Percentiles rank a stretch among this genome's conserved stretches.
These are phyloP conservation scores for Glossosoma conforme DNA, from an alignment of 1,140 invertebrate genomes.

Conservation along the genomic window DNA sequence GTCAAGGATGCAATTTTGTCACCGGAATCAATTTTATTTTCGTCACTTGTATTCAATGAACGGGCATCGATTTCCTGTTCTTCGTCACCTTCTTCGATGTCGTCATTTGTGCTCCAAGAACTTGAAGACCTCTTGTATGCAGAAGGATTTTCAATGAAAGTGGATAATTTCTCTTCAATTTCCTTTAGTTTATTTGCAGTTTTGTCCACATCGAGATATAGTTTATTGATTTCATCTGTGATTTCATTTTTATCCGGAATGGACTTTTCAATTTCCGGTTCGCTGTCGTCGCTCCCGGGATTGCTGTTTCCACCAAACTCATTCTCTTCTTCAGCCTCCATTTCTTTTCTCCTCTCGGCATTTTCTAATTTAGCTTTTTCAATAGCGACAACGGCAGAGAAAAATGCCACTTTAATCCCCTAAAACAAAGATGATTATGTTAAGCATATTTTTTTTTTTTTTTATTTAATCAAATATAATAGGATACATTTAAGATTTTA, in stretches of 20 bases:
- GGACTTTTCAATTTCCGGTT: constrained; percentile 5
- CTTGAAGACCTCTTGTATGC: constrained; percentile 6
- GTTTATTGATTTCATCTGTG: constrained; percentile 42
- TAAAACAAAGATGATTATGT: no score
- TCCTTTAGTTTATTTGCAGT: constrained; percentile 48
- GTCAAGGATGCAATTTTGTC: no score
- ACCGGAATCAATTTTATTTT: background rate
- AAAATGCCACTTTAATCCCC: constrained; percentile 72
- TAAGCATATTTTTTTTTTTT: no score
- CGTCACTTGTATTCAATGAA: no score
- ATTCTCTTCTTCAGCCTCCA: constrained; percentile 30
- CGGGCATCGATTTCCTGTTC: no score
- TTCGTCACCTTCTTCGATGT: no score
- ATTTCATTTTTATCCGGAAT: constrained; percentile 44
- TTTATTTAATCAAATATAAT: no score
- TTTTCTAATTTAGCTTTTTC: constrained; percentile 49
- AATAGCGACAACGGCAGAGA: constrained; percentile 66
- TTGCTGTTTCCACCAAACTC: constrained; percentile 25
- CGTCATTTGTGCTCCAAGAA: background rate
- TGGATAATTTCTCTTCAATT: constrained; percentile 44
- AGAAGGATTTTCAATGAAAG: constrained; percentile 35
- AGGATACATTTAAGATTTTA: no score
- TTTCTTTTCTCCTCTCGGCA: constrained; percentile 40
- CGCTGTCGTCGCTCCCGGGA: constrained; percentile 30
- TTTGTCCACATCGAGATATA: constrained; percentile 38